Evolutionary conservation across 92 coral and sea anemone genomes (phyloP), one percentile per base, ranked within the genome.

Genomic region (Palythoa grandis): DNA sequence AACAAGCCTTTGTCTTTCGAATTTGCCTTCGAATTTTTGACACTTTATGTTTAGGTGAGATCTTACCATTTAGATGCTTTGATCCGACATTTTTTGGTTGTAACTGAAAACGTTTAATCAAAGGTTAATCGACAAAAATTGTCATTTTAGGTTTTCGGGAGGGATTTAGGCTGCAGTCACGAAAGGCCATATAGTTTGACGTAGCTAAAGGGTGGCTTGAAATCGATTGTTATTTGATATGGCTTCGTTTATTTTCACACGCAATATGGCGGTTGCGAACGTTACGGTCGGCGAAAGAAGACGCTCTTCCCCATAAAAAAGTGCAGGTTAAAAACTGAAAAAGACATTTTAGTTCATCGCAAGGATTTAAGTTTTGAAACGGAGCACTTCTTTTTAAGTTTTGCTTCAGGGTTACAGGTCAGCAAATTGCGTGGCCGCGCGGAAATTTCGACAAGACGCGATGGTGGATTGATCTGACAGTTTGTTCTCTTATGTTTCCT

Each of bases 141-240:
- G 53, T 61, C 73, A 25, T 40, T 79, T 20, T 43, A 7, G 43
- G 20, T 13, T 52, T 80, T 80, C 47, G 58, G 74, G 60, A 66
- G 35, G 72, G 70, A 61, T 40, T 79, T 80, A 52, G 85, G 85
- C 85, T 80, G 14, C 40, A 80, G 85, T 80, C 85, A 80, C 85
- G 85, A 80, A 58, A 80, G n/a, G 63, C n/a, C 68, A 29, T 58
- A 19, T 19, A 12, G 84, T 63, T 79, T 79, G 73, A 79, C 84
- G 73, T 48, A 79, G 50, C 50, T 29, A 43, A 43, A 43, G 22
- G 63, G 84, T 35, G 70, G 72, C 70, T 67, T 29, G 15, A 15
- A 47, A 52, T 80, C 43, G 74, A 66, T 65, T 80, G 85, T 80
- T 52, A 80, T 66, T 48, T 23, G 85, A 80, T 80, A 80, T 68